Base-by-base conservation (phyloP, 1,140 invertebrate genomes). In the Schlechtendalia chinensis region DNA sequence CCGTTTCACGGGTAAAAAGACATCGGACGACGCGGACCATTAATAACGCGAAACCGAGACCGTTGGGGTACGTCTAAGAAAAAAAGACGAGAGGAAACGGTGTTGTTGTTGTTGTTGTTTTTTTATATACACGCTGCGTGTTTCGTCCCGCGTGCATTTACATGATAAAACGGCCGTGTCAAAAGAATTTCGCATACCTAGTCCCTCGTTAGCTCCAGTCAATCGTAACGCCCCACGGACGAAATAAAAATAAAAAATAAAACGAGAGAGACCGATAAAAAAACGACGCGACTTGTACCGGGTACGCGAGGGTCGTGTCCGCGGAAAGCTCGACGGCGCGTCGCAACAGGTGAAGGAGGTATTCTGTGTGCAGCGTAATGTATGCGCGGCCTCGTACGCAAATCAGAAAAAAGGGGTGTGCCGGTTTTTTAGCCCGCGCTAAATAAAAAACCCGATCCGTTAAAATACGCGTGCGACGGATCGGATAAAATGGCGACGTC, bases 291-390 rank as follows among this genome's bases (percentile, higher is more conserved):
- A 50, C 12, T 6, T 50, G 24, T 27, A 10, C 17, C 19, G 17
- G 61, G 8, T 4, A n/a, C n/a, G n/a, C n/a, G n/a, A n/a, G n/a
- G n/a, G n/a, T n/a, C n/a, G n/a, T 11, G 27, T 54, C 19, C 47
- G 47, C 29, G 50, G n/a, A 72, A 72, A 72, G 69, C 54, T 72
- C n/a, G 69, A 29, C 27, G 50, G 19, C 16, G 47, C 24, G 22
- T 72, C 69, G n/a, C n/a, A 72, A 72, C 69, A 72, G 69, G 69
- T 72, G 69, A 72, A 72, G 69, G 69, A 72, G 69, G 69, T 54
- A 69, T 69, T 27, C 11, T 50, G 16, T 47, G 24, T 50, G n/a
- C n/a, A 54, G 11, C 19, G 24, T 54, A 72, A 53, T 72, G 47
- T 72, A 53, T 72, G 47, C 69, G 24, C 24, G 19, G 29, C 50